Conservation (phyloP, 2,888 invertebrate species). For the Drosophila nigricruria region DNA sequence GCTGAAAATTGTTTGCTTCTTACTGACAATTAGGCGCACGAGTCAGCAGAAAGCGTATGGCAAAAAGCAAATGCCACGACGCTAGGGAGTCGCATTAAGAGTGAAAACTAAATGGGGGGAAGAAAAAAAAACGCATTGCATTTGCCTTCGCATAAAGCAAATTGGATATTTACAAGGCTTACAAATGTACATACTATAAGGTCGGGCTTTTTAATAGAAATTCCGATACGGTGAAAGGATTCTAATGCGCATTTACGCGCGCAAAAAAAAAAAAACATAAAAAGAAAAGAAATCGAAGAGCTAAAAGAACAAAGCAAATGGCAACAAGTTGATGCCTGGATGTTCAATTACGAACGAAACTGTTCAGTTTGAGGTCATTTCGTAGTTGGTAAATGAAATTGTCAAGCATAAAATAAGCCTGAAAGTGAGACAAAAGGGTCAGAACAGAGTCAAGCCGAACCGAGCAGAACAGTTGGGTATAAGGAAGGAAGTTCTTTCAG, state of each 20-base stretch:
- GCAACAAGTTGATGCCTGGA: constrained; percentile 47
- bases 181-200: constrained; percentile 45
- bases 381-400: constrained; percentile 63
- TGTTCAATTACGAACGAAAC: constrained; percentile 47
- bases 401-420: constrained; percentile 56
- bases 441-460: neutral
- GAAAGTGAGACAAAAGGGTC: constrained; percentile 53
- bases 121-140: neutral
- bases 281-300: neutral
- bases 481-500: constrained; percentile 29
- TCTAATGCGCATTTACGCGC: constrained; percentile 45
- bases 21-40: constrained; percentile 76
- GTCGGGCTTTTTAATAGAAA: constrained; percentile 56
- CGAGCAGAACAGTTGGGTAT: neutral
- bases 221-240: constrained; percentile 51
- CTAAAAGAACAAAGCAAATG: constrained; percentile 8
- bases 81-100: constrained; percentile 5
- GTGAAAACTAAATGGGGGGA: constrained; percentile 47
- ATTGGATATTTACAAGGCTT: constrained; percentile 72
- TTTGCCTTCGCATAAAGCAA: constrained; percentile 49
- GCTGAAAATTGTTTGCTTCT: constrained; percentile 69
- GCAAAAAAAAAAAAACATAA: neutral
- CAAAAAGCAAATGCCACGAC: constrained; percentile 1
- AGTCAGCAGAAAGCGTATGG: constrained; percentile 61
- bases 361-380: constrained; percentile 63